Base-by-base conservation (phyloP, 2,888 invertebrate genomes). In the Tanypteryx hageni region DNA sequence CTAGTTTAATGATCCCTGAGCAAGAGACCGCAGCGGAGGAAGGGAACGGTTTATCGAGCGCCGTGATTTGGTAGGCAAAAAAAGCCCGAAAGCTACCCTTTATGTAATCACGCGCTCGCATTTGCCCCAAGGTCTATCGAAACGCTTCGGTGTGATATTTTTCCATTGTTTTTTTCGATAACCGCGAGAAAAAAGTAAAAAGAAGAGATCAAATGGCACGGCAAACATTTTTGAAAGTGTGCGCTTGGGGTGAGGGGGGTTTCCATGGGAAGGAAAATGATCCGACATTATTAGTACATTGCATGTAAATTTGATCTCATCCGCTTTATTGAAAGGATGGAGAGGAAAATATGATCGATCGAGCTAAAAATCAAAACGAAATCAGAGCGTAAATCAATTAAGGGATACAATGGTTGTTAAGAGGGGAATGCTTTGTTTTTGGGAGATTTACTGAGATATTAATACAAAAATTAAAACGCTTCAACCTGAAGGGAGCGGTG, bases 281-380 rank as follows among this genome's bases (percentile, higher is more conserved):
- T 68, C 22, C 68, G n/a, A 18, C 68, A 68, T 68, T 68, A 68
- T 68, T 68, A 68, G 68, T 68, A n/a, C 68, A 68, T 68, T 68
- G 18, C 22, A 68, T n/a, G 11, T 68, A 22, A 68, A 68, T 68
- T n/a, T 64, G 64, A 64, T 64, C 64, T 9, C 64, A 64, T 64
- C 68, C 68, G 4, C 68, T 11, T 68, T 18, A 5, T 68, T 68
- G 68, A 14, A 14, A 0, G 10, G 64, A 5, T 44, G 44, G 44
- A 5, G 44, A 44, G 44, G 44, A 44, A 44, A 68, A 68, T 68
- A 64, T n/a, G n/a, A n/a, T 14, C 16, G 16, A 16, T 7, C n/a
- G 7, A 4, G 64, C 11, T 10, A 64, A 68, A 68, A 68, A n/a
- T 18, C 68, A 68, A 22, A 16, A 68, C n/a, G 14, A 64, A 44